Conservation (phyloP, 1,140 invertebrate species). For the Drosophila murphyi region DNA sequence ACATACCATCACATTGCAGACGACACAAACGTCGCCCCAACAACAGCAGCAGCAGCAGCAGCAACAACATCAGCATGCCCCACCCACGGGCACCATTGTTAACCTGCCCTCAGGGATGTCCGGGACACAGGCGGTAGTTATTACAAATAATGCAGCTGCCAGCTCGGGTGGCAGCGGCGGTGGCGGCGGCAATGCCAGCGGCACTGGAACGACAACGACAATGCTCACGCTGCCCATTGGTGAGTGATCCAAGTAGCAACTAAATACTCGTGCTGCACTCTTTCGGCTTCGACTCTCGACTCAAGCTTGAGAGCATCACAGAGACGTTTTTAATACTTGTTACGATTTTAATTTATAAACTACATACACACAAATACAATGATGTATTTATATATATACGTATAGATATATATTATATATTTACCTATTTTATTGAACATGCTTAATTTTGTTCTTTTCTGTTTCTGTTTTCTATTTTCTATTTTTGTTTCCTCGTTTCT, state of each 20-base stretch:
- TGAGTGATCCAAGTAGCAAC: constrained; percentile 81
- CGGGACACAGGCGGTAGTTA: constrained; percentile 87
- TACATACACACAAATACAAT: constrained; percentile 4
- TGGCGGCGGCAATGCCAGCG: constrained; percentile 34
- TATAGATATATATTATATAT: constrained; percentile 58
- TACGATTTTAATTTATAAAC: constrained; percentile 43
- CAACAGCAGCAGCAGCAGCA: constrained; percentile 54
- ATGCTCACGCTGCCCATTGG: constrained; percentile 87
- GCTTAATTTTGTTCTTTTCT: constrained; percentile 81
- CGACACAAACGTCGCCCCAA: constrained; percentile 56
- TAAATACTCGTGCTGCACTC: not conserved
- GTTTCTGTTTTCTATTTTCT: constrained; percentile 63
- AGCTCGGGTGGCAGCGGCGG: constrained; percentile 38
- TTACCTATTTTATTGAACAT: constrained; percentile 70
- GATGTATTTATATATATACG: constrained; percentile 39
- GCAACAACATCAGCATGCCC: constrained; percentile 47
- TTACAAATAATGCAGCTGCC: constrained; percentile 75
- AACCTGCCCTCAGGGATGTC: constrained; percentile 66
- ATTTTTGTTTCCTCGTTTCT: constrained; percentile 63
- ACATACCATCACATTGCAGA: constrained; percentile 67
- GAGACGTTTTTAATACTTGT: constrained; percentile 1
- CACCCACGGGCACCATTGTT: constrained; percentile 75
- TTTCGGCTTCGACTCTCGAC: not conserved
- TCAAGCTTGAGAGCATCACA: not conserved
- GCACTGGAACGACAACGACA: constrained; percentile 72